Evolutionary conservation across 2,113 vertebrate genomes (phyloP).

Genomic region (Gallinago jamesoni): DNA sequence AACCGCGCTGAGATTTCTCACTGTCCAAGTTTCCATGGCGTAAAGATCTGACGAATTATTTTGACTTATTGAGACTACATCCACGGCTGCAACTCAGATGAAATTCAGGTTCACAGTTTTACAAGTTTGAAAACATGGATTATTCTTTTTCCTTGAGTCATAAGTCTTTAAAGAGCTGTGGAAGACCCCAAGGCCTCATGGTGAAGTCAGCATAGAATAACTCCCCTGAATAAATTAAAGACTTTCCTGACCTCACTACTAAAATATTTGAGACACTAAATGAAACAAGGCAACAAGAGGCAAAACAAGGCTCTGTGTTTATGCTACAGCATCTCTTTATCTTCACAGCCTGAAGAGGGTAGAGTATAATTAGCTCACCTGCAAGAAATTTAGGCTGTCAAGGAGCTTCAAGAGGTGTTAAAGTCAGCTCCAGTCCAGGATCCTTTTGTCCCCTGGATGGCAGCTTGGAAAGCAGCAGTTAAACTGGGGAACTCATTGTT

Average conservation of each 20-base stretch:
- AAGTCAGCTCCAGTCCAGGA: not conserved
- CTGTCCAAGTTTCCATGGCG: not conserved
- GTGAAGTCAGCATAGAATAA: not conserved
- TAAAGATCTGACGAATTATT: not conserved
- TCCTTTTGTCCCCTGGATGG: not conserved
- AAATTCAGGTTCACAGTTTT: not conserved
- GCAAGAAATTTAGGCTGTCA: conserved; percentile 12
- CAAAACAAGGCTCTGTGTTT: not conserved
- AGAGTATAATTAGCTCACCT: conserved; percentile 40
- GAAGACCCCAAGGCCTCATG: not conserved
- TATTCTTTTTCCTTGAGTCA: not conserved
- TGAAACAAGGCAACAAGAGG: not conserved
- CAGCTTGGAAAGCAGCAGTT: not conserved
- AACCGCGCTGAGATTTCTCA: not conserved
- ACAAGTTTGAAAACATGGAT: not conserved
- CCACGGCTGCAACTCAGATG: not conserved
- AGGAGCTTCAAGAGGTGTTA: not conserved
- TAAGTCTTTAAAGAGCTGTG: not conserved
- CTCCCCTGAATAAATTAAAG: not conserved
- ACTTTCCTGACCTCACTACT: conserved; percentile 18
- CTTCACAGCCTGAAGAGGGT: conserved; percentile 45
- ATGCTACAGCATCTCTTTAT: conserved; percentile 55
- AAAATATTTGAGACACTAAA: conserved; percentile 25
- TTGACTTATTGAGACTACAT: not conserved
- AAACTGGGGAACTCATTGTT: not conserved